Percentiles rank a stretch among this genome's conserved stretches.
Conservation (phyloP, 2,113 vertebrate genomes). For the Hepsetus odoe region DNA sequence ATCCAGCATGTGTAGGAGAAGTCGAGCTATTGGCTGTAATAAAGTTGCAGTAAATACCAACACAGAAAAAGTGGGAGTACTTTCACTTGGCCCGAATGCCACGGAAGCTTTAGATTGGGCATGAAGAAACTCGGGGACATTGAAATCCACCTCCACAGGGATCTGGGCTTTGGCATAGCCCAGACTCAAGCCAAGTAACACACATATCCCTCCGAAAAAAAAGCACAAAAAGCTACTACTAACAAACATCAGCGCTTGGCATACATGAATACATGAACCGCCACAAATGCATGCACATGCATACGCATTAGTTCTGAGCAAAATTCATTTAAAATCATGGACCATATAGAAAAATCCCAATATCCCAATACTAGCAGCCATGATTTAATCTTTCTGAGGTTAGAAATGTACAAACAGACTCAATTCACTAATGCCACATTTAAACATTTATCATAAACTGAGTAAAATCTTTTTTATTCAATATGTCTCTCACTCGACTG, state of each 20-base stretch:
- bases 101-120: background rate
- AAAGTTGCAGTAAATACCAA: slow-evolving; percentile 10
- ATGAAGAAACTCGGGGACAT: background rate
- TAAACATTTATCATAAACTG: no score
- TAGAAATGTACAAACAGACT: no score
- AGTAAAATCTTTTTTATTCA: no score
- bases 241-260: background rate
- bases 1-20: background rate
- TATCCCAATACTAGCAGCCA: no score
- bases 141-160: background rate
- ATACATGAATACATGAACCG: no score
- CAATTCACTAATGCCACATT: no score
- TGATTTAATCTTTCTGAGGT: no score
- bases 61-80: background rate
- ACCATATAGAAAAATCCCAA: no score
- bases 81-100: background rate
- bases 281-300: no score
- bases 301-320: no score
- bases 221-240: background rate
- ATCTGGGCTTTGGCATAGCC: background rate
- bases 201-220: background rate
- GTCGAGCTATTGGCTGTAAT: slow-evolving; percentile 12
- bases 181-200: background rate
- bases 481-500: no score
- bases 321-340: no score